Conservation (phyloP, 2,797 vertebrate genomes). For the Heliangelus exortis region DNA sequence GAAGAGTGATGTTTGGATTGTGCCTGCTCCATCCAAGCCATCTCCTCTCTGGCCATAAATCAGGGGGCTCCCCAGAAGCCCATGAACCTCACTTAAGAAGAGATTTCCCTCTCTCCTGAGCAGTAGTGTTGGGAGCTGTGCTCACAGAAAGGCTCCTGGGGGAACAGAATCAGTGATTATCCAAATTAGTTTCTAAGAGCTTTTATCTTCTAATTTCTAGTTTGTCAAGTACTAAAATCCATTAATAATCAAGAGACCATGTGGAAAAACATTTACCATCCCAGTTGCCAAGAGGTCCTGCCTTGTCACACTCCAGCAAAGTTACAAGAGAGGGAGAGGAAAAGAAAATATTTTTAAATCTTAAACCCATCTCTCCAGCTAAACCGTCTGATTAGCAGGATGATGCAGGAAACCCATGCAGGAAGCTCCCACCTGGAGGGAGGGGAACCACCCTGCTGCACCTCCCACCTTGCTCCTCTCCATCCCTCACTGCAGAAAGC, state of each 20-base stretch:
- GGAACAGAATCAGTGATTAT: slow-evolving; percentile 55
- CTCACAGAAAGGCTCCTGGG: slow-evolving; percentile 39
- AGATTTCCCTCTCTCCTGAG: background rate
- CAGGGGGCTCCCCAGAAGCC: background rate
- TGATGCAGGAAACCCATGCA: background rate
- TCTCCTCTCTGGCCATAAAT: background rate
- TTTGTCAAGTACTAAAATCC: slow-evolving; percentile 70
- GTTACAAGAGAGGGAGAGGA: background rate
- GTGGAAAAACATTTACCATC: slow-evolving; percentile 59
- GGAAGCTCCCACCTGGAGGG: too few relatives aligned
- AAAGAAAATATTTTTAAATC: background rate
- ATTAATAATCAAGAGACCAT: slow-evolving; percentile 68
- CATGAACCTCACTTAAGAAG: background rate
- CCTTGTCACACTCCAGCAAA: slow-evolving; percentile 26
- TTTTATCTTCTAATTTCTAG: slow-evolving; percentile 71
- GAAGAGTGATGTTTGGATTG: fast-evolving
- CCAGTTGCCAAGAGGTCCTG: slow-evolving; percentile 44
- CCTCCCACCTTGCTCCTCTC: background rate
- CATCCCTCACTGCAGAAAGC: background rate
- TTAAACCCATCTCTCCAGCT: background rate
- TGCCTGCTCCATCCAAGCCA: background rate
- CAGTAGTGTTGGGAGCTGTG: background rate
- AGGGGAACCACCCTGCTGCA: too few relatives aligned
- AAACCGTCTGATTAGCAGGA: background rate
- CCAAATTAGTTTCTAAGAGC: slow-evolving; percentile 70